Evolutionary conservation across 2,113 vertebrate genomes (phyloP).

Genomic region (Onychostruthus taczanowskii): DNA sequence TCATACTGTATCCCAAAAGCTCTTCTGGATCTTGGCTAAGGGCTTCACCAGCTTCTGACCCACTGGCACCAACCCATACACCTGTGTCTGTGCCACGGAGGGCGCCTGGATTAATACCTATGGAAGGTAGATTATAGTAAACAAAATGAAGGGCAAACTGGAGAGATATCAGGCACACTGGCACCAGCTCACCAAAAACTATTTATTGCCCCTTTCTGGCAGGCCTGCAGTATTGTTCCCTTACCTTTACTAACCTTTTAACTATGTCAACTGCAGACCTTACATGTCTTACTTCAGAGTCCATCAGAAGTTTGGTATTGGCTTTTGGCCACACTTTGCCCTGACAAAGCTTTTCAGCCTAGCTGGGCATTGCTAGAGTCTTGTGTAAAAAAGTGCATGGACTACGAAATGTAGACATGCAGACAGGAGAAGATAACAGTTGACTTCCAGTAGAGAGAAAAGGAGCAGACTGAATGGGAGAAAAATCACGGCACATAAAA

Average conservation of each 20-base stretch:
- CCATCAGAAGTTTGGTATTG: neutral
- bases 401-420: neutral
- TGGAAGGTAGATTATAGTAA: neutral
- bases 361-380: neutral
- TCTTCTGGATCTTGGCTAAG: conserved; percentile 91
- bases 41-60: conserved; percentile 89
- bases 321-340: neutral
- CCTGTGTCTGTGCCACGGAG: conserved; percentile 88
- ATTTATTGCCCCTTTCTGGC: neutral
- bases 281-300: neutral
- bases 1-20: conserved; percentile 97
- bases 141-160: neutral
- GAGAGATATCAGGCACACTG: neutral
- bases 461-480: neutral
- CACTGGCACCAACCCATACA: conserved; percentile 92
- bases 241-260: neutral
- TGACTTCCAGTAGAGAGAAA: neutral
- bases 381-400: neutral
- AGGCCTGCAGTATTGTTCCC: neutral
- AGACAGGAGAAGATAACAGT: neutral
- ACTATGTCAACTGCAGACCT: neutral
- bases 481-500: neutral
- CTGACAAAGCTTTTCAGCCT: neutral
- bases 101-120: conserved; percentile 84
- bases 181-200: neutral